Evolutionary conservation across 2,113 vertebrate genomes (phyloP).

Genomic region (Fukomys damarensis): DNA sequence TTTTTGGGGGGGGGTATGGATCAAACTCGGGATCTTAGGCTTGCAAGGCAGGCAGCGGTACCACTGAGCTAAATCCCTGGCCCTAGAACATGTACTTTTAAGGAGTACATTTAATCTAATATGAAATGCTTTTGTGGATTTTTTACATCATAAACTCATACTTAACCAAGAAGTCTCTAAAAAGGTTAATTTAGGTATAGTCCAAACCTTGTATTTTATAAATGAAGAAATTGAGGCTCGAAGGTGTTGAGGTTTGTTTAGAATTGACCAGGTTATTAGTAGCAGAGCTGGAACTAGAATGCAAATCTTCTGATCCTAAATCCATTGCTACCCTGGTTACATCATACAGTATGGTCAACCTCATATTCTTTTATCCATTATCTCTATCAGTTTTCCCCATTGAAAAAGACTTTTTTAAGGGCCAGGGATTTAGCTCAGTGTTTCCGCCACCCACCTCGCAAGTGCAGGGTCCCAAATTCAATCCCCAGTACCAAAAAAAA

Average conservation of each 20-base stretch:
- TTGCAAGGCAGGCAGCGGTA: too few species aligned
- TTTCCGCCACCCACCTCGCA: too few species aligned
- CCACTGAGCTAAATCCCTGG: too few species aligned
- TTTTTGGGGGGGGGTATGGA: too few species aligned
- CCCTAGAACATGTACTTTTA: background rate
- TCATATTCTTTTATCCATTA: background rate
- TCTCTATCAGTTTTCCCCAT: too few species aligned
- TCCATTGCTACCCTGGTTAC: background rate
- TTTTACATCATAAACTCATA: background rate
- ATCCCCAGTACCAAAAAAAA: too few species aligned
- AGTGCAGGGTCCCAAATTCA: too few species aligned
- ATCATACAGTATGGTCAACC: background rate
- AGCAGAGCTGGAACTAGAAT: background rate
- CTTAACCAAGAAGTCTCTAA: background rate
- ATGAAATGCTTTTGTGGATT: slow-evolving; percentile 34
- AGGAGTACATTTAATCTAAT: slow-evolving; percentile 7
- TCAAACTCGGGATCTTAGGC: too few species aligned
- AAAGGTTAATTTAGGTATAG: background rate
- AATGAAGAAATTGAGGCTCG: background rate
- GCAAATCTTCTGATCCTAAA: slow-evolving; percentile 4
- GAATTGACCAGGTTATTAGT: background rate
- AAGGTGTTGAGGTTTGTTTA: slow-evolving; percentile 47
- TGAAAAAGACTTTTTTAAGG: background rate
- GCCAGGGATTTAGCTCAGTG: too few species aligned
- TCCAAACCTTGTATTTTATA: background rate